Base-by-base conservation (phyloP, 2,113 vertebrate genomes). In the Lucifuga dentata region DNA sequence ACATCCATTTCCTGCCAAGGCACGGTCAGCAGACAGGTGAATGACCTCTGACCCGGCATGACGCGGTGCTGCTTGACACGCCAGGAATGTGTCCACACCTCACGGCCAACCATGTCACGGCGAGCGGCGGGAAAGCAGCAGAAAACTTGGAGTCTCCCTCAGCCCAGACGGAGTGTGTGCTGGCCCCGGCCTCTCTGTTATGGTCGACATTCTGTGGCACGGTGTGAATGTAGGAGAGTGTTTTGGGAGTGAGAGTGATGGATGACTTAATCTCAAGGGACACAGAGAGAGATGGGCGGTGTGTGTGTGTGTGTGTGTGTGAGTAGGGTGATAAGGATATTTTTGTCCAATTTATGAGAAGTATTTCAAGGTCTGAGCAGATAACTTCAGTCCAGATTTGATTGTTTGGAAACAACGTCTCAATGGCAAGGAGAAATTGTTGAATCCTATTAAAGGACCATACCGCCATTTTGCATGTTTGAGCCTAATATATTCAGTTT, bases 81-180 rank as follows among this genome's bases (percentile, higher is more conserved):
- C 83, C 83, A 84, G 78, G 85, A 90, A 90, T 90, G 81, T 71
- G 73, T 88, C 76, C 56, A 19, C 91, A 89, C 86, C 77, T 89
- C 73, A 48, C 20, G 32, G 68, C 56, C 77, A 80, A 83, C 59
- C 74, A 44, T 80, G 80, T 89, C 88, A 83, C 45, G 5, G 68
- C 11, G 23, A 69, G 60, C 3, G 38, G 58, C 16, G 49, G 39
- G 43, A 45, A 60, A 11, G 53, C 41, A 29, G 61, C 17, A 46
- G 59, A 69, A 77, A 78, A 76, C 50, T 41, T 43, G 21, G 63
- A 15, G 16, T 13, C 65, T 41, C 65, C 60, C 80, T 33, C 64
- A 78, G 84, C 78, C 85, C 82, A 79, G 85, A 88, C 76, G 67
- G 51, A 71, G 61, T 19, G 65, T 69, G 60, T 19, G 58, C 63